Evolutionary conservation across 1,140 invertebrate genomes (phyloP).

Genomic region (Cherax quadricarinatus): DNA sequence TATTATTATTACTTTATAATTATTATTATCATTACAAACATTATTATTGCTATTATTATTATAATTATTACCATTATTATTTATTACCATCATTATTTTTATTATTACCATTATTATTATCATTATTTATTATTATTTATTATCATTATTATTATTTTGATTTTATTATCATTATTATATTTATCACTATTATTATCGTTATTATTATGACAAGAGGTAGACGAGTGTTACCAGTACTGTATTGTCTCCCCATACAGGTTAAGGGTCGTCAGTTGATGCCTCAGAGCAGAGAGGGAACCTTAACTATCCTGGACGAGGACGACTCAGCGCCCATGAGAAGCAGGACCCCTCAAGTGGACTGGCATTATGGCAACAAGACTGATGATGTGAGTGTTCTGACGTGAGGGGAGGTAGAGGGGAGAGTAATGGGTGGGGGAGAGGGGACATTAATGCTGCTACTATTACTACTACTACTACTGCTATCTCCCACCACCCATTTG

Average conservation of each 20-base stretch:
- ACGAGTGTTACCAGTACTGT: background rate
- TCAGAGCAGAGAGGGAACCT: background rate
- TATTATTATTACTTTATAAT: too few species aligned
- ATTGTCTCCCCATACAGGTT: background rate
- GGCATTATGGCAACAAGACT: slow-evolving; percentile 42
- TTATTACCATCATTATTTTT: too few species aligned
- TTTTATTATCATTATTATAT: too few species aligned
- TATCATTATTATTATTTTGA: too few species aligned
- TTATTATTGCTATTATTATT: background rate
- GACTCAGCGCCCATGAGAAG: slow-evolving; percentile 57
- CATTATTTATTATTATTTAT: too few species aligned
- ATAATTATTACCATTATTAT: too few species aligned
- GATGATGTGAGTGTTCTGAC: slow-evolving; percentile 38
- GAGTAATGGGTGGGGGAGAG: background rate
- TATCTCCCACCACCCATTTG: too few species aligned
- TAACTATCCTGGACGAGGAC: slow-evolving; percentile 60
- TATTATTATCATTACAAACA: too few species aligned
- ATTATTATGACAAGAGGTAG: too few species aligned
- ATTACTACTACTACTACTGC: too few species aligned
- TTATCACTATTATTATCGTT: too few species aligned
- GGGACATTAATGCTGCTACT: background rate
- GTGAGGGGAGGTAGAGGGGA: background rate
- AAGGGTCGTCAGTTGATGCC: background rate
- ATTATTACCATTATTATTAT: too few species aligned
- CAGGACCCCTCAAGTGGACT: slow-evolving; percentile 36